Percentiles rank a stretch among this genome's conserved stretches.
Conservation (phyloP, 1,140 invertebrate genomes). For the Nebria ingens region DNA sequence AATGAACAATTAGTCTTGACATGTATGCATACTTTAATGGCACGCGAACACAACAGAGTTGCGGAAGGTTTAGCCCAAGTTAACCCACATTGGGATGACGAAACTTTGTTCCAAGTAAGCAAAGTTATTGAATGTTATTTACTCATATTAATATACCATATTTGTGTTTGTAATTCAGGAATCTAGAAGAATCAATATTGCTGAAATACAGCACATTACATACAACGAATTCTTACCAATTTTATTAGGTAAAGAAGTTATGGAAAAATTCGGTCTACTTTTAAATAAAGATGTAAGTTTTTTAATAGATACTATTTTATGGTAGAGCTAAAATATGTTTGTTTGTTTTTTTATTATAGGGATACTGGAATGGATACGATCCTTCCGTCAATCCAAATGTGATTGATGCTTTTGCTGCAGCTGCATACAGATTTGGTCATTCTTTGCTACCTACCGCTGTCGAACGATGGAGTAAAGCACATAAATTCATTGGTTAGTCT, state of each 20-base stretch:
- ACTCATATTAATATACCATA: too few species aligned
- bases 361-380: constrained; percentile 86
- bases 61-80: constrained; percentile 63
- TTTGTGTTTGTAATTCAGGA: constrained; percentile 43
- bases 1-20: constrained; percentile 86
- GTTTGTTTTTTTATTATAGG: constrained; percentile 40
- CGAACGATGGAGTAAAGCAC: constrained; percentile 85
- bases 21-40: constrained; percentile 85
- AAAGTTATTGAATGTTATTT: too few species aligned
- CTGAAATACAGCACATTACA: constrained; percentile 85
- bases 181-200: constrained; percentile 76
- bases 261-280: constrained; percentile 81
- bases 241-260: constrained; percentile 83
- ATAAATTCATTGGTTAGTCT: constrained; percentile 69
- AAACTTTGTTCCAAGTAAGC: constrained; percentile 73
- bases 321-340: too few species aligned
- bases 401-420: constrained; percentile 76
- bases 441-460: constrained; percentile 78
- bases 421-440: constrained; percentile 84
- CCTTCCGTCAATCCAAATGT: constrained; percentile 73
- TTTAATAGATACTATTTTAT: constrained; percentile 12
- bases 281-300: constrained; percentile 63
- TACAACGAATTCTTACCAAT: constrained; percentile 93
- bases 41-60: constrained; percentile 77
- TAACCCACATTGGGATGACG: constrained; percentile 93